These are phyloP conservation scores for Hydrochoerus hydrochaeris DNA, from an alignment of 2,113 vertebrate species.

Conservation along the genomic window DNA sequence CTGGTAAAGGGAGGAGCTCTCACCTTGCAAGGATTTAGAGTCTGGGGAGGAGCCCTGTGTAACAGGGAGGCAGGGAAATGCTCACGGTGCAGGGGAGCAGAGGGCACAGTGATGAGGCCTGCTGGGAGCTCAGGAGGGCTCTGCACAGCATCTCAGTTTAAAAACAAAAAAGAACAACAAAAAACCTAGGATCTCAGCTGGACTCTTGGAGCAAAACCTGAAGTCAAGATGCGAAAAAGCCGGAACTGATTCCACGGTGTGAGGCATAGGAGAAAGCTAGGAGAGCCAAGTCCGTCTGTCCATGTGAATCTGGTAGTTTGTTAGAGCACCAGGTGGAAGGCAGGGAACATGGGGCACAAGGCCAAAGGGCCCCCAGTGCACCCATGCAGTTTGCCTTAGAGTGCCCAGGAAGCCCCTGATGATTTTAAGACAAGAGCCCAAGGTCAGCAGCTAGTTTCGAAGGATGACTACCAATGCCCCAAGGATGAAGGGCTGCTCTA, in stretches of 20 bases:
- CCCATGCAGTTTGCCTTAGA: neutral
- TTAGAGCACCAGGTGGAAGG: neutral
- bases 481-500: neutral
- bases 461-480: neutral
- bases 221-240: neutral
- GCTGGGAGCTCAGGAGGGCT: neutral
- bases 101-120: accelerated
- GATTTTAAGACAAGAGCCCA: neutral
- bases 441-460: neutral
- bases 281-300: no score
- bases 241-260: neutral
- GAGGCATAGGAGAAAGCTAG: neutral
- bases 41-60: neutral
- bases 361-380: neutral
- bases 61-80: no score
- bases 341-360: neutral
- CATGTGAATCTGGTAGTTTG: no score
- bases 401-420: neutral
- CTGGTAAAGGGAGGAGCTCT: neutral
- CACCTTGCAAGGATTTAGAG: neutral
- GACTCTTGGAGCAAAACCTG: neutral
- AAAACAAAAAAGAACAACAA: neutral
- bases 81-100: neutral
- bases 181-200: neutral
- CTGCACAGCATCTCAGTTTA: neutral